Percentiles rank a stretch among this genome's conserved stretches.
These are phyloP conservation scores for Phalacrocorax brasilianus DNA, from an alignment of 2,113 vertebrate species.

Conservation along the genomic window DNA sequence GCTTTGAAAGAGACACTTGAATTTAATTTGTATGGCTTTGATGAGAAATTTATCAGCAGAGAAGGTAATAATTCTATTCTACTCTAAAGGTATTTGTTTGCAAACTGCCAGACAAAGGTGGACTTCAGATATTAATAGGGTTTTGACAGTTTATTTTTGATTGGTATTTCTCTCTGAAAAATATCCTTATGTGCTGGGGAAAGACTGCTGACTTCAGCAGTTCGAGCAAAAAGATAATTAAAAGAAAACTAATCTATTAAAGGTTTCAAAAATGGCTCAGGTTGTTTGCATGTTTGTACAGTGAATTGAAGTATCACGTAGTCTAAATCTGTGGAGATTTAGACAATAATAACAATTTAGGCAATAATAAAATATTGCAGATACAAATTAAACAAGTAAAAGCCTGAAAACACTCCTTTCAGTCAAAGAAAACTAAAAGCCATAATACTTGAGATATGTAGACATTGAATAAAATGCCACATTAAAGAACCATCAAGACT, in stretches of 20 bases:
- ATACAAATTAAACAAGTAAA: not conserved
- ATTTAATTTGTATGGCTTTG: slow-evolving; percentile 28
- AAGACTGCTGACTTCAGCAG: not conserved
- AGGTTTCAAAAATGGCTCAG: not conserved
- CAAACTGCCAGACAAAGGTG: not conserved
- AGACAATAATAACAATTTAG: not conserved
- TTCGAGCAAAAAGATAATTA: not conserved
- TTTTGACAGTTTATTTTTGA: not conserved
- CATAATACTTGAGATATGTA: not conserved
- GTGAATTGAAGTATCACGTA: not conserved
- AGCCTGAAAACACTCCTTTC: not conserved
- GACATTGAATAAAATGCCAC: not conserved
- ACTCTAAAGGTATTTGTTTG: not conserved
- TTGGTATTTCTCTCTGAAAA: not conserved
- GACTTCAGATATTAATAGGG: not conserved
- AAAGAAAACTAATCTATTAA: slow-evolving; percentile 6
- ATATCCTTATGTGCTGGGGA: not conserved
- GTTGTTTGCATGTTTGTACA: not conserved
- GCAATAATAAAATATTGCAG: not conserved
- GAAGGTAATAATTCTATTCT: not conserved
- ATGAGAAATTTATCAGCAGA: slow-evolving; percentile 12
- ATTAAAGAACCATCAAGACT: not conserved
- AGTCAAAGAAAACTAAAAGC: not conserved
- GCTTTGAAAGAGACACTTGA: not conserved
- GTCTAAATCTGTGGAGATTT: not conserved